phyloP scores from a whole-genome alignment of 2,113 vertebrate species.

The Empidonax alnorum region DNA sequence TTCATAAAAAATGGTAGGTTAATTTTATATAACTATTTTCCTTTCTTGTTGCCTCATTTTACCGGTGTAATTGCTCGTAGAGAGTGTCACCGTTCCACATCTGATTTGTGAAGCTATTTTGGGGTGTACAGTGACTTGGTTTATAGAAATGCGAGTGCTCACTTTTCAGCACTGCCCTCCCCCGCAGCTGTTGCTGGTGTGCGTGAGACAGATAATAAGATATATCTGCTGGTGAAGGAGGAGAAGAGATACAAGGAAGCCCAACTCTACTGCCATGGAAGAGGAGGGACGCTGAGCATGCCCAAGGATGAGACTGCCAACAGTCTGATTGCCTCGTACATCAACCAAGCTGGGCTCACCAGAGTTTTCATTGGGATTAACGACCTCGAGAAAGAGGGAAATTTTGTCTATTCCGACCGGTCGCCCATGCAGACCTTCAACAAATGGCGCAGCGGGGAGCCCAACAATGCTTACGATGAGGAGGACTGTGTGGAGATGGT shows the following conservation, averaged over 20 bases:
- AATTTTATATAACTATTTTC: background rate
- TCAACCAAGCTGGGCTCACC: conserved; percentile 87
- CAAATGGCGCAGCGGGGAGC: conserved; percentile 93
- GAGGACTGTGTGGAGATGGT: conserved; percentile 97
- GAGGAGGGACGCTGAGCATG: conserved; percentile 94
- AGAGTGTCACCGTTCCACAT: background rate
- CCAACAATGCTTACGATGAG: conserved; percentile 92
- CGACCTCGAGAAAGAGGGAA: conserved; percentile 90
- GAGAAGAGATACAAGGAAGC: conserved; percentile 91
- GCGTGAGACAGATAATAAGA: conserved; percentile 93
- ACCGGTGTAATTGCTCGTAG: background rate
- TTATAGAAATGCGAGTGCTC: conserved; percentile 90
- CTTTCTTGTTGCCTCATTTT: background rate
- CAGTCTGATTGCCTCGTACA: conserved; percentile 85
- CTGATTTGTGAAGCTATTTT: conserved; percentile 46
- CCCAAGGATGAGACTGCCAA: conserved; percentile 93
- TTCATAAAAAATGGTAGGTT: conserved; percentile 97
- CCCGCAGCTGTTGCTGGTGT: conserved; percentile 97
- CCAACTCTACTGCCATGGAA: conserved; percentile 87
- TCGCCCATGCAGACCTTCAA: conserved; percentile 94
- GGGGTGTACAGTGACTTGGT: conserved; percentile 75
- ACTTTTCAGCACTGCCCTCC: conserved; percentile 97
- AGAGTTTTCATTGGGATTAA: conserved; percentile 94
- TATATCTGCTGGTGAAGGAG: conserved; percentile 98
- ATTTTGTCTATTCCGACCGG: conserved; percentile 88